Conservation (phyloP, 1,140 invertebrate genomes). For the Drosophila eugracilis region DNA sequence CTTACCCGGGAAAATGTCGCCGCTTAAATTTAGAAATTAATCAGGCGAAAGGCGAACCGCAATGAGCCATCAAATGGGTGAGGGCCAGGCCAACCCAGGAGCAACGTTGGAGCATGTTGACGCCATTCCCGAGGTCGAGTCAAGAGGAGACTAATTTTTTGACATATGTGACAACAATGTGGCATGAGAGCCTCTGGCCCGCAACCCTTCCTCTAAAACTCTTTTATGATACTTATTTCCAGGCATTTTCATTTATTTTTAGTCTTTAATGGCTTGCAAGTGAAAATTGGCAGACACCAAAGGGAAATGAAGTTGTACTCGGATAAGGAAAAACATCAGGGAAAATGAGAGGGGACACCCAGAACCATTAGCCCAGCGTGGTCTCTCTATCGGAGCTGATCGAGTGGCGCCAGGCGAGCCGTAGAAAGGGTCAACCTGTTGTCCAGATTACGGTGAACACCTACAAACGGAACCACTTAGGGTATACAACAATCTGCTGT, state of each 20-base stretch:
- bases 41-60: conserved; percentile 65
- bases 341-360: conserved; percentile 1
- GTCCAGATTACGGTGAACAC: conserved; percentile 47
- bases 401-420: conserved; percentile 53
- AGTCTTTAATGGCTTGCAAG: conserved; percentile 42
- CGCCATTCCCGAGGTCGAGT: conserved; percentile 31
- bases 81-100: conserved; percentile 26
- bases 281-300: conserved; percentile 60
- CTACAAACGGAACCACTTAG: conserved; percentile 68
- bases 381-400: conserved; percentile 44
- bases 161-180: conserved; percentile 76
- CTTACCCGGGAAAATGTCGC: conserved; percentile 66
- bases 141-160: conserved; percentile 52
- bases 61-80: conserved; percentile 70
- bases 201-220: conserved; percentile 11
- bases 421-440: conserved; percentile 54
- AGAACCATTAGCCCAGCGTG: conserved; percentile 52
- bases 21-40: conserved; percentile 82
- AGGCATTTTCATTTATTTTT: conserved; percentile 70
- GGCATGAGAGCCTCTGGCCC: too few relatives aligned
- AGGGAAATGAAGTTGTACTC: conserved; percentile 69
- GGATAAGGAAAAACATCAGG: conserved; percentile 14
- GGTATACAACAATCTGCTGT: neutral
- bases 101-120: conserved; percentile 46
- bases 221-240: conserved; percentile 59